A percentile compares a stretch with the other conserved stretches of the same genome.
These are phyloP conservation scores for Oceanodroma leucorhoa DNA, from an alignment of 2,797 vertebrate genomes.

Conservation along the genomic window DNA sequence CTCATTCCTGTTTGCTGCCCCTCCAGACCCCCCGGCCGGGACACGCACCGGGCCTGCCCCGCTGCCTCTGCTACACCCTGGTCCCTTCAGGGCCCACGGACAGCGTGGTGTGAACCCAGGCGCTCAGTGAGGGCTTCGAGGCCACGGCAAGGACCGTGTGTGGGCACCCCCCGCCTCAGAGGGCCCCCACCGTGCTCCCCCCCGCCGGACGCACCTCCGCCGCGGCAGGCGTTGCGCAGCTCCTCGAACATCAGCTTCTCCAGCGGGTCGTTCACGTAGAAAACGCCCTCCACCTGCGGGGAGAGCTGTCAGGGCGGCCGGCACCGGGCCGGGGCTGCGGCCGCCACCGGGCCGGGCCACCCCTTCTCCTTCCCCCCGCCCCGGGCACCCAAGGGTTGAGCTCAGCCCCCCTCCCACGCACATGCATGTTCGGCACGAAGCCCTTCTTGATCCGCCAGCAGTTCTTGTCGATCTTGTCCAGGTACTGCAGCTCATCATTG, in stretches of 20 bases:
- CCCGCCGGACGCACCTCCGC: conserved; percentile 81
- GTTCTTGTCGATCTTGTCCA: conserved; percentile 89
- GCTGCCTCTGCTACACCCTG: fast-evolving
- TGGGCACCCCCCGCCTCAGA: fast-evolving
- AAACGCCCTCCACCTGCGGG: conserved; percentile 90
- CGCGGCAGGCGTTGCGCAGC: conserved; percentile 91
- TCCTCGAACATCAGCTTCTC: conserved; percentile 98
- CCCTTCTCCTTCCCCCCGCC: neutral
- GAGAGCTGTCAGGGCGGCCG: neutral
- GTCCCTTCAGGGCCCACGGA: neutral
- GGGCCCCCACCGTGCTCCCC: too few species aligned
- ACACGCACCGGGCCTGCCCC: fast-evolving
- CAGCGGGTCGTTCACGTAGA: conserved; percentile 95
- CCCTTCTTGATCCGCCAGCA: conserved; percentile 95
- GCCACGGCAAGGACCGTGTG: fast-evolving
- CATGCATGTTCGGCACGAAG: conserved; percentile 97
- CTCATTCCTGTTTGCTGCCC: fast-evolving
- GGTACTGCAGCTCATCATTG: conserved; percentile 92
- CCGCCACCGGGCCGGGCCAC: too few species aligned
- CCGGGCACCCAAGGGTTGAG: neutral
- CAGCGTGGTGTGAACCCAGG: fast-evolving
- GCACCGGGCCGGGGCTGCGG: neutral
- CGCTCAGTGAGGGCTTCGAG: neutral
- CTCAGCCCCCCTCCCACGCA: conserved; percentile 36
- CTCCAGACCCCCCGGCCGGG: fast-evolving